These are phyloP conservation scores for Drosophila ogumai DNA, from an alignment of 1,140 invertebrate species.

Conservation along the genomic window DNA sequence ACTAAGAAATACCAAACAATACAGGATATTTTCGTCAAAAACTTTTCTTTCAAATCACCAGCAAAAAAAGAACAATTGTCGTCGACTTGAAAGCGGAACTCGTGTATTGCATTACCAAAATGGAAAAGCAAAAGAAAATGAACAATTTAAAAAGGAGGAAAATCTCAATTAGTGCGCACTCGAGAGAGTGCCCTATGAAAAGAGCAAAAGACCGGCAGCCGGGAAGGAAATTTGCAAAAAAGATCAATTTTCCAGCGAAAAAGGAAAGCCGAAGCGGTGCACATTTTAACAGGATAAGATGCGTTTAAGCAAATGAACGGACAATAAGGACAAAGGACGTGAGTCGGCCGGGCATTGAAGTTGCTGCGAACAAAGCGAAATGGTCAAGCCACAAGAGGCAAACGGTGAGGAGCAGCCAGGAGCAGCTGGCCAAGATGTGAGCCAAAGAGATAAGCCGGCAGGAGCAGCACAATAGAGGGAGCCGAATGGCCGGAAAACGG, in stretches of 20 bases:
- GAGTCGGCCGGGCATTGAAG: conserved; percentile 42
- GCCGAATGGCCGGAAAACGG: conserved; percentile 16
- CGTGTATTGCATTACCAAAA: conserved; percentile 46
- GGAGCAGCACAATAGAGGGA: conserved; percentile 19
- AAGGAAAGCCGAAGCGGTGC: conserved; percentile 31
- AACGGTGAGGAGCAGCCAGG: conserved; percentile 38
- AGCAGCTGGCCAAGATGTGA: conserved; percentile 57
- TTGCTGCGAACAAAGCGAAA: conserved; percentile 48
- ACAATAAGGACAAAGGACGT: conserved; percentile 53
- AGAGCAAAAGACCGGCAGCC: conserved; percentile 44
- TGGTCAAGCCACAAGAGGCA: conserved; percentile 77
- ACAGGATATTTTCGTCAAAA: conserved; percentile 6
- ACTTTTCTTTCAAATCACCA: conserved; percentile 5
- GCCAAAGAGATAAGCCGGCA: conserved; percentile 47
- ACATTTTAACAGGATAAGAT: conserved; percentile 75
- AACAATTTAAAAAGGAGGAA: conserved; percentile 34
- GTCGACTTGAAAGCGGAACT: conserved; percentile 49
- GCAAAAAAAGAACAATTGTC: conserved; percentile 23
- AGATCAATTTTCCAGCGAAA: conserved; percentile 72
- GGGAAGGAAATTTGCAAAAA: conserved; percentile 69
- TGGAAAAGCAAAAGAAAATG: conserved; percentile 8
- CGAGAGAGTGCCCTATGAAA: conserved; percentile 28
- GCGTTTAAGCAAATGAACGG: conserved; percentile 73
- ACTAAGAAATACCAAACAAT: conserved; percentile 8
- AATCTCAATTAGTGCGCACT: conserved; percentile 65